A percentile compares a stretch with the other conserved stretches of the same genome.
Conservation (phyloP, 2,113 vertebrate species). For the Marmota monax region DNA sequence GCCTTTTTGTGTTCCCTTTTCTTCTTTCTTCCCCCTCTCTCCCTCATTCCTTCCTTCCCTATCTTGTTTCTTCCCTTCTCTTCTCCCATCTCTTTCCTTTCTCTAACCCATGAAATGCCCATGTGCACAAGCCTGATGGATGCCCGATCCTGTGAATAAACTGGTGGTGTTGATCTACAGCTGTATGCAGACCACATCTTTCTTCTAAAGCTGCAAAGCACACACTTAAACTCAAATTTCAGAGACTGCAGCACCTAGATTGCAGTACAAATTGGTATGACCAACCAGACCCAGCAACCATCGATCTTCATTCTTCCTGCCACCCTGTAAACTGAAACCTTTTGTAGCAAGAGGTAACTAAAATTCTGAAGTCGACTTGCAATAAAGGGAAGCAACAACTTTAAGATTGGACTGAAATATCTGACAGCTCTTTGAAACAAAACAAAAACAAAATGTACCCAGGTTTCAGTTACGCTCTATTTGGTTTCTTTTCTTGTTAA, state of each 20-base stretch:
- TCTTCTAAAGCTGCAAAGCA: constrained; percentile 64
- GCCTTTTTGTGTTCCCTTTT: background rate
- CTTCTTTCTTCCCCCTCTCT: background rate
- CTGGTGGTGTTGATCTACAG: constrained; percentile 5
- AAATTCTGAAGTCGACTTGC: constrained; percentile 79
- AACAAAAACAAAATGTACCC: constrained; percentile 78
- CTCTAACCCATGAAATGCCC: background rate
- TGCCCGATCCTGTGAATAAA: constrained; percentile 39
- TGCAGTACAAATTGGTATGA: constrained; percentile 78
- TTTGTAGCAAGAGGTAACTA: constrained; percentile 78
- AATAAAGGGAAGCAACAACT: constrained; percentile 75
- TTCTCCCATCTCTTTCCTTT: constrained; percentile 25
- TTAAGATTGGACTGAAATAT: constrained; percentile 79
- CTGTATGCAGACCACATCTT: constrained; percentile 7
- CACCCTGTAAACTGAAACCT: constrained; percentile 71
- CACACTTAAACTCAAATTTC: constrained; percentile 69
- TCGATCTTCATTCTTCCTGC: constrained; percentile 81
- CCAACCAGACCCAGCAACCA: constrained; percentile 71
- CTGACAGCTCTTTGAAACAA: constrained; percentile 80
- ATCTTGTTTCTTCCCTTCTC: background rate
- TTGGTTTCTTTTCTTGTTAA: constrained; percentile 83
- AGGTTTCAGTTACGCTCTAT: constrained; percentile 80
- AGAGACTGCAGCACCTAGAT: constrained; percentile 69
- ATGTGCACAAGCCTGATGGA: constrained; percentile 5
- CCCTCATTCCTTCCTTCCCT: background rate